Conservation (phyloP, 2,113 vertebrate species). For the Heptranchias perlo region DNA sequence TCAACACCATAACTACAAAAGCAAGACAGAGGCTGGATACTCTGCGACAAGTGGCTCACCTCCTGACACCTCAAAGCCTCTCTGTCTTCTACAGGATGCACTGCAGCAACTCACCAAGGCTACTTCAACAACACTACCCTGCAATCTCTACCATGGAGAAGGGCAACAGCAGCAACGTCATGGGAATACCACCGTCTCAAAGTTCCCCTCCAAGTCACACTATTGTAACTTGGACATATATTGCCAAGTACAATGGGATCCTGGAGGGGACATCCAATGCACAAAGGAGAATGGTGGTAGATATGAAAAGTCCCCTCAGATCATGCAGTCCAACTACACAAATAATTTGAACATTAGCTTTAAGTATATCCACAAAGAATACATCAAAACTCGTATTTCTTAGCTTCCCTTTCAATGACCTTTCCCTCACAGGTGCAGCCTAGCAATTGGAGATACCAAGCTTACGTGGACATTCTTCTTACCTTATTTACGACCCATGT, state of each 20-base stretch:
- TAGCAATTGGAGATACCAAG: not conserved
- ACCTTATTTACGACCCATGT: not conserved
- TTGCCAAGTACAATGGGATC: not conserved
- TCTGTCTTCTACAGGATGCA: not conserved
- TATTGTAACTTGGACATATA: not conserved
- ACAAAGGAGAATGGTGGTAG: not conserved
- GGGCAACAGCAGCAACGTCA: not conserved
- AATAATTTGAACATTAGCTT: not conserved
- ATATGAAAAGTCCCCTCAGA: not conserved
- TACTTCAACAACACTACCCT: not conserved
- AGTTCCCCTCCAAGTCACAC: not conserved
- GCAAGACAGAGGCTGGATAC: no score
- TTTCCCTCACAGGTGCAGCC: not conserved
- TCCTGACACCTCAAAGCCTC: no score
- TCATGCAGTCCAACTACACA: not conserved
- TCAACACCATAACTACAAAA: no score
- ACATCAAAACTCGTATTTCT: not conserved
- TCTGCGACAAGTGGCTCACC: no score
- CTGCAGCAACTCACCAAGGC: not conserved
- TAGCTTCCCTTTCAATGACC: not conserved
- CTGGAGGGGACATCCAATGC: not conserved
- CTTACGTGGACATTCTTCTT: not conserved
- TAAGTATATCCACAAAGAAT: not conserved
- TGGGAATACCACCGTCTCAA: not conserved
- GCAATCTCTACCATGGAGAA: not conserved